These are phyloP conservation scores for Spilogale gracilis DNA, from an alignment of 2,113 vertebrate genomes.

Conservation along the genomic window DNA sequence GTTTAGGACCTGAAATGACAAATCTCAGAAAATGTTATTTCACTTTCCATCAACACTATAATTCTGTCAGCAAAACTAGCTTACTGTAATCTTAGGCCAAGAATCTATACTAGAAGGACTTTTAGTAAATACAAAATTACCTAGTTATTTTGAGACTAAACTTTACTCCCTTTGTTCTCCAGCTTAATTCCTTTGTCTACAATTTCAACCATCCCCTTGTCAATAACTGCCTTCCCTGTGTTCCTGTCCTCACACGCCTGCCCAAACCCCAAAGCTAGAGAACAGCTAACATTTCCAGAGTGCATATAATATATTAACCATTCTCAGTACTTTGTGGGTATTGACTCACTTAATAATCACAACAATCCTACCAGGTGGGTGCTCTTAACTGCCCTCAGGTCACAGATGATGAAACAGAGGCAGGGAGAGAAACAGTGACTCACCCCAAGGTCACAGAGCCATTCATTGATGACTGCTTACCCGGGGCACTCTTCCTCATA, in stretches of 20 bases:
- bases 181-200: neutral
- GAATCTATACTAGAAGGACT: neutral
- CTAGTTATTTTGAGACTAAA: neutral
- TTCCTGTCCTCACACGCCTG: neutral
- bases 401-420: neutral
- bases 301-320: neutral
- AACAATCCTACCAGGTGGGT: neutral
- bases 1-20: neutral
- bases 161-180: neutral
- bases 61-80: slow-evolving; percentile 30
- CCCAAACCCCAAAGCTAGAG: neutral
- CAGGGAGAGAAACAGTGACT: neutral
- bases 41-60: neutral
- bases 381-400: neutral
- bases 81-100: neutral
- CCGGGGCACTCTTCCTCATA: neutral
- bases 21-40: neutral
- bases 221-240: neutral
- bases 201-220: neutral
- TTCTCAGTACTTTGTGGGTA: neutral
- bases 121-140: slow-evolving; percentile 10
- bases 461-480: neutral
- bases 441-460: neutral
- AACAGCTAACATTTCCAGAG: neutral
- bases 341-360: neutral